Base-by-base conservation (phyloP, 2,888 invertebrate species). In the Serrognathus titanus region DNA sequence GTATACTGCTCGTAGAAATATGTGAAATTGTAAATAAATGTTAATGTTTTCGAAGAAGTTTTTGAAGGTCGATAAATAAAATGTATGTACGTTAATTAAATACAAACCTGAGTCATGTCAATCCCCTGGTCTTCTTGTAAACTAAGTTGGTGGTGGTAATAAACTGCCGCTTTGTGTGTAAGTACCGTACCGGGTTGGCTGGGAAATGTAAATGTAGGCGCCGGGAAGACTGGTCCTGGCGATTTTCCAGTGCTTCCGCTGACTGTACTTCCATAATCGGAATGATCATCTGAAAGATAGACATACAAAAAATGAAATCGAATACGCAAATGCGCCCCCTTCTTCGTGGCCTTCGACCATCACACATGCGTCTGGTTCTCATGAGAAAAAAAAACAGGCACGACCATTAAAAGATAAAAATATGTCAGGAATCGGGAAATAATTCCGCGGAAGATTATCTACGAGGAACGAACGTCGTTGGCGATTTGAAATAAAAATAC, bases 41-140 rank as follows among this genome's bases (percentile, higher is more conserved):
- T 31, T 31, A 31, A 31, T 31, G 24, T 1, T 16, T 31, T 31
- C 24, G 24, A 31, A 3, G 16, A 16, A 16, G 16, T 36, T 38
- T 11, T 10, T 16, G 16, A 31, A 6, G 16, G 9, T 20, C 41
- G 45, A 16, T 35, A 53, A 38, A 31, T 31, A 31, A 31, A 31
- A 31, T 20, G 20, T n/a, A 16, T 43, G 24, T n/a, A 5, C 35
- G 12, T 36, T 9, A 51, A n/a, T 12, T 16, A 40, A 52, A 35
- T 20, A 55, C 60, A 61, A 68, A 88, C 88, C 83, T 91, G 91
- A 63, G 90, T 90, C 84, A 91, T 87, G 79, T 92, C 92, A 70
- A 92, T 92, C 60, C 92, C 92, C 79, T 92, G 92, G 76, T 92
- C 92, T 75, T 92, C 92, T 72, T 91, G 89, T 60, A 92, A 80